These are phyloP conservation scores for Sweltsa coloradensis DNA, from an alignment of 1,140 invertebrate genomes.

Conservation along the genomic window DNA sequence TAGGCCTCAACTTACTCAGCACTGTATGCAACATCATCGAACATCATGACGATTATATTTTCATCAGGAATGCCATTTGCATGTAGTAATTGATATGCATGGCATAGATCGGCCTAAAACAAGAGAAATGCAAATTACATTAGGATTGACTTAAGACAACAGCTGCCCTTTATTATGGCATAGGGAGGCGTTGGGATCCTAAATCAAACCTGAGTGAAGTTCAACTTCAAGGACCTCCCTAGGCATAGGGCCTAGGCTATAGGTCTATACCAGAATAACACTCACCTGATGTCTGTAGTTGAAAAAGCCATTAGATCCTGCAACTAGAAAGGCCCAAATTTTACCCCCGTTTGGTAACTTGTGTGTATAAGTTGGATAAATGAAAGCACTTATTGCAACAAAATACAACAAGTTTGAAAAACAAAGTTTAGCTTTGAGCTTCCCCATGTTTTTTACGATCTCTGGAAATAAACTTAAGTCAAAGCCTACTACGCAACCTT, in stretches of 20 bases:
- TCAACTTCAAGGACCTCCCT: too few relatives aligned
- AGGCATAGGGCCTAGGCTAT: too few relatives aligned
- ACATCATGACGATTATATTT: constrained; percentile 50
- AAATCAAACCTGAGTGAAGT: neutral
- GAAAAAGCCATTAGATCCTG: constrained; percentile 40
- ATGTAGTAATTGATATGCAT: constrained; percentile 47
- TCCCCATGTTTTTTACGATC: too few relatives aligned
- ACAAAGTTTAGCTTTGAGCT: too few relatives aligned
- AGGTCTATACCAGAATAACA: too few relatives aligned
- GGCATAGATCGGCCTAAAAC: constrained; percentile 43
- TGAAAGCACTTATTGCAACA: too few relatives aligned
- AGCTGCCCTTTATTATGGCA: neutral
- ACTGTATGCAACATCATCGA: constrained; percentile 47
- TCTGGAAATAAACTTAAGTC: too few relatives aligned
- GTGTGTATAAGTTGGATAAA: too few relatives aligned
- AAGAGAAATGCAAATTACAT: constrained; percentile 3
- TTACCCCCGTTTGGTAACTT: constrained; percentile 19
- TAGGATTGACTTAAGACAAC: neutral
- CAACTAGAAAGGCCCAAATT: constrained; percentile 45
- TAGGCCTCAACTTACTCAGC: constrained; percentile 29
- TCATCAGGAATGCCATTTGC: constrained; percentile 42
- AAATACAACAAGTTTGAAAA: too few relatives aligned
- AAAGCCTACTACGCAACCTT: too few relatives aligned
- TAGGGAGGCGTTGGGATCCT: neutral
- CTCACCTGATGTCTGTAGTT: constrained; percentile 52